A percentile compares a stretch with the other conserved stretches of the same genome.
phyloP scores from a whole-genome alignment of 2,797 vertebrate genomes.

The Tamandua tetradactyla region DNA sequence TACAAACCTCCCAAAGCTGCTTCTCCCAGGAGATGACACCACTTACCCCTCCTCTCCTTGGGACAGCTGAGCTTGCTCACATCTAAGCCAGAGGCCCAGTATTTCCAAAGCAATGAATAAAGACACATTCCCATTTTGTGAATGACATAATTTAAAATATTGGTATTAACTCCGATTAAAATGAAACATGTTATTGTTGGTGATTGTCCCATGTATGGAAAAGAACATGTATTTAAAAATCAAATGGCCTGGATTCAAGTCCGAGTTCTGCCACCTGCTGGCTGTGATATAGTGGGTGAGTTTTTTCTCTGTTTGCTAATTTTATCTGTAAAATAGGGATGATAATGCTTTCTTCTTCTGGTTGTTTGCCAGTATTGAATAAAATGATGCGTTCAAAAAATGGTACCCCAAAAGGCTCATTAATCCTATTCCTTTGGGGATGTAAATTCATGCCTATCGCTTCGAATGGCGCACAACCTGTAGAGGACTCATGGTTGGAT shows the following conservation, averaged over 20 bases:
- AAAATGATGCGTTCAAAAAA: slow-evolving; percentile 8
- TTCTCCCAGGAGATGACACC: background rate
- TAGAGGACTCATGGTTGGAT: background rate
- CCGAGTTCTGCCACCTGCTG: background rate
- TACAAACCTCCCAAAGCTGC: background rate
- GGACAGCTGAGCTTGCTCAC: background rate
- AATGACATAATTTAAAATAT: background rate
- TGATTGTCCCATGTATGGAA: background rate
- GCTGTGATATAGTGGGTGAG: background rate
- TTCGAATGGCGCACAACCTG: background rate
- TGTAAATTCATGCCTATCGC: background rate
- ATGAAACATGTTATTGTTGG: background rate
- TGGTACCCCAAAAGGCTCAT: background rate
- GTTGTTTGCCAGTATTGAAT: slow-evolving; percentile 13
- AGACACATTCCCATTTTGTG: background rate
- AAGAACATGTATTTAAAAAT: slow-evolving; percentile 27
- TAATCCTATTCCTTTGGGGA: background rate
- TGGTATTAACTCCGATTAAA: slow-evolving; percentile 4
- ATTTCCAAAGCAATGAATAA: background rate
- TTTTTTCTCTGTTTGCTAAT: background rate
- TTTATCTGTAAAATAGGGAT: background rate
- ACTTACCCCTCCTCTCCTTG: background rate
- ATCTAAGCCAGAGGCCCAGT: background rate
- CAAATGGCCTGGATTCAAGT: background rate
- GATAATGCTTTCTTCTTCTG: background rate